Evolutionary conservation across 2,797 vertebrate genomes (phyloP).

Genomic region (Epinephelus malabaricus): DNA sequence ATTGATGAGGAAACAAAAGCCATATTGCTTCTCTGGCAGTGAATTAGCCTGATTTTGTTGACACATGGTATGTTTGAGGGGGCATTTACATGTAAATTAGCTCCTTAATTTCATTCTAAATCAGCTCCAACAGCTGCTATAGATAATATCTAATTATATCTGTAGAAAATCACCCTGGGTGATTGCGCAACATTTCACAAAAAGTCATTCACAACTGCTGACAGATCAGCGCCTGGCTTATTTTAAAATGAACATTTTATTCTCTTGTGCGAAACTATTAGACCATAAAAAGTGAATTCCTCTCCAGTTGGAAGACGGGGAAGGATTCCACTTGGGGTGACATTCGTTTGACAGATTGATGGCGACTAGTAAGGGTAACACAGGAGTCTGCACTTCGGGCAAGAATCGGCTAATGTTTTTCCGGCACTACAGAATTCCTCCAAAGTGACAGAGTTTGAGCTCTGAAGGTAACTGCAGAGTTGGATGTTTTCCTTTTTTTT

Average conservation of each 20-base stretch:
- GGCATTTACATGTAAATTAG: conserved; percentile 25
- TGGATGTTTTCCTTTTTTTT: not conserved
- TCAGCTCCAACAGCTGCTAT: conserved; percentile 3
- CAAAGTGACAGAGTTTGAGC: conserved; percentile 49
- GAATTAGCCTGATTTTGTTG: not conserved
- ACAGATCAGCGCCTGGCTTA: not conserved
- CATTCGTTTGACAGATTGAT: conserved; percentile 48
- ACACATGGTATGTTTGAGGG: conserved; percentile 9
- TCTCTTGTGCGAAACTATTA: conserved; percentile 28
- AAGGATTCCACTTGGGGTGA: conserved; percentile 31
- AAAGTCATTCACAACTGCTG: conserved; percentile 23
- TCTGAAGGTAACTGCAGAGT: conserved; percentile 54
- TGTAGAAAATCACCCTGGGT: conserved; percentile 16
- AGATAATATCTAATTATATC: conserved; percentile 4
- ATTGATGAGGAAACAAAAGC: conserved; percentile 2
- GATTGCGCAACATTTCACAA: not conserved
- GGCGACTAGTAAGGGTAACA: conserved; percentile 18
- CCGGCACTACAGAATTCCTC: not conserved
- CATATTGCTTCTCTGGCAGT: not conserved
- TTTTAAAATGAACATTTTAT: conserved; percentile 16
- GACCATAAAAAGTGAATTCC: conserved; percentile 36
- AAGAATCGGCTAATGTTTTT: conserved; percentile 27
- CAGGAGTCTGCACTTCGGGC: conserved; percentile 27
- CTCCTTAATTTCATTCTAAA: conserved; percentile 29
- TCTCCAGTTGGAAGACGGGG: conserved; percentile 7